These are phyloP conservation scores for Pelobates fuscus DNA, from an alignment of 2,113 vertebrate genomes.

Conservation along the genomic window DNA sequence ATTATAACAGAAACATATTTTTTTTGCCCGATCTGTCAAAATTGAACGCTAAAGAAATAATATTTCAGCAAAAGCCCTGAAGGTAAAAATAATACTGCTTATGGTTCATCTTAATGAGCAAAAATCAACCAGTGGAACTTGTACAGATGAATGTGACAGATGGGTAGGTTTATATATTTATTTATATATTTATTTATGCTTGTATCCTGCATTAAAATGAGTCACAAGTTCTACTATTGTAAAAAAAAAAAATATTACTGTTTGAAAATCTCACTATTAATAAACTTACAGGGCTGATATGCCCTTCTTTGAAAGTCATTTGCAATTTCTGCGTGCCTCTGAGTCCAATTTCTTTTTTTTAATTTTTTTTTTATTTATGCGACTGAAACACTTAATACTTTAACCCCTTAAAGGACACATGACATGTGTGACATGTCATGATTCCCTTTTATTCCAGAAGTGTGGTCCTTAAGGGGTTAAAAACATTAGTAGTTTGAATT, in stretches of 20 bases:
- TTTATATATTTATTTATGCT: slow-evolving; percentile 48
- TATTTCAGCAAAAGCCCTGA: slow-evolving; percentile 61
- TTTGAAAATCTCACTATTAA: background rate
- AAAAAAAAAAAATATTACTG: background rate
- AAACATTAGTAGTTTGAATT: too few relatives aligned
- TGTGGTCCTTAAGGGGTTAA: too few relatives aligned
- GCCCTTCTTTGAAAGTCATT: background rate
- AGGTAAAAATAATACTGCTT: slow-evolving; percentile 65
- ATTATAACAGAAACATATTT: slow-evolving; percentile 39
- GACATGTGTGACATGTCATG: too few relatives aligned
- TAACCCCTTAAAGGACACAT: too few relatives aligned
- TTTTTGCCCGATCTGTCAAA: slow-evolving; percentile 42
- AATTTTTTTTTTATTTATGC: too few relatives aligned
- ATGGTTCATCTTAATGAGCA: slow-evolving; percentile 71
- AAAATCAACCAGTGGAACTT: slow-evolving; percentile 66
- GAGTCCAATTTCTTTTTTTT: too few relatives aligned
- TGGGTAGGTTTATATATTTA: slow-evolving; percentile 67
- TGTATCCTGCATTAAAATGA: slow-evolving; percentile 62
- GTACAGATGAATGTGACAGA: slow-evolving; percentile 68
- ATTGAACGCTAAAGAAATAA: slow-evolving; percentile 40
- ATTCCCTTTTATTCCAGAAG: too few relatives aligned
- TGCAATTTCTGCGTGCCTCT: background rate
- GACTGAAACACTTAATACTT: too few relatives aligned
- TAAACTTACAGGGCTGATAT: background rate
- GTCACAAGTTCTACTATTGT: slow-evolving; percentile 21